Base-by-base conservation (phyloP, 30 jellyfish, hydroid and myxozoan species). In the Pseudorhiza aurosa region DNA sequence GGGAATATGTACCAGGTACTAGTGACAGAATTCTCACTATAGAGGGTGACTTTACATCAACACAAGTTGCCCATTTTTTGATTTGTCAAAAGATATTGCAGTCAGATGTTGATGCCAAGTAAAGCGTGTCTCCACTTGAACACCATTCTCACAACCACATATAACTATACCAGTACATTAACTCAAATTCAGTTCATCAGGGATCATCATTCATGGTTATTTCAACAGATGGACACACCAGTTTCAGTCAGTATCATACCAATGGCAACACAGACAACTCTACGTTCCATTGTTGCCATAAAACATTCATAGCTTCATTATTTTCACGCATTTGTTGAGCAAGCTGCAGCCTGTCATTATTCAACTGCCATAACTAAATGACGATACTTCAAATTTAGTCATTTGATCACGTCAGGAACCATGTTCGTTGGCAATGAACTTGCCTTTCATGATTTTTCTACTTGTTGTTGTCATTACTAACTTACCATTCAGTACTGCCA, bases 1-100 rank as follows among this genome's bases (percentile, higher is more conserved):
- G 96, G 55, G 99, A 94, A 33, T 94, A 57, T 83, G 97, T 90
- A 43, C 99, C 95, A 18, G 97, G 99, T 7, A 87, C 99, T 33
- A 77, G 84, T 75, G 99, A 94, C 51, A 58, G 99, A 26, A 71
- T 94, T 30, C 89, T 94, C 65, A 94, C 97, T 33, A 94, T 94
- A 18, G 96, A 94, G 59, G 99, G 99, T 18, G 97, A 94, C 75
- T 70, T 92, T 58, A 82, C 88, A 69, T 87, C 87, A 56, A 82
- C 99, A 4, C 99, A 94, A 65, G 87, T 84, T 45, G 99, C 97
- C 19, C 96, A 94, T 72, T 87, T 86, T 79, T 95, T 94, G 57
- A 77, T 94, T 19, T 88, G 94, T 72, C 99, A 94, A 77, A 94
- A 94, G 81, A 87, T 94, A 31, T 59, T 79, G 37, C 99, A 94